A percentile compares a stretch with the other conserved stretches of the same genome.
Evolutionary conservation across 2,888 invertebrate species (phyloP).

Genomic region (Antheraea yamamai): DNA sequence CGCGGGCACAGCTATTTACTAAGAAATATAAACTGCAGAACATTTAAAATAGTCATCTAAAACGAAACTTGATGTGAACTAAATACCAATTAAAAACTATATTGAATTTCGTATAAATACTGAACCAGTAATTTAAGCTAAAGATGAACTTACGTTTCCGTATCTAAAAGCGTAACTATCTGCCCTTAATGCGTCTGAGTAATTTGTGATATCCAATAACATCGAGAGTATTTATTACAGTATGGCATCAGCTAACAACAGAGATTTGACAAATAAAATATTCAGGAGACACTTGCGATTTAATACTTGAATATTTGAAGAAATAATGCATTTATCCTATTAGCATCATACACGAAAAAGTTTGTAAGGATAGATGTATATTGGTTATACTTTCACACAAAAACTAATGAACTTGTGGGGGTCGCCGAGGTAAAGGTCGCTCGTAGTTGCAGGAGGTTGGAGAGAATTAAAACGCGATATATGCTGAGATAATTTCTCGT

Average conservation of each 20-base stretch:
- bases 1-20: no score
- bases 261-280: neutral
- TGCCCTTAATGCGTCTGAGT: conserved; percentile 9
- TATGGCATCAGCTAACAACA: conserved; percentile 1
- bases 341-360: no score
- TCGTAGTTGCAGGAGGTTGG: no score
- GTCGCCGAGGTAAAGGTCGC: no score
- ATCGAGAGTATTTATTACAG: neutral
- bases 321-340: no score
- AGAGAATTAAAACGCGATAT: no score
- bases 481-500: no score
- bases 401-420: no score
- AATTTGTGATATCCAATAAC: conserved; percentile 10
- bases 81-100: neutral
- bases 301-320: neutral
- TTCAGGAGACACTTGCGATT: neutral
- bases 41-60: neutral
- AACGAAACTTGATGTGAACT: neutral
- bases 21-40: neutral
- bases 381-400: no score
- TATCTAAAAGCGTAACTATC: conserved; percentile 5
- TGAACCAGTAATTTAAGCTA: neutral
- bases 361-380: no score
- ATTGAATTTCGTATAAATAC: neutral
- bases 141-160: neutral